Base-by-base conservation (phyloP, 2,797 vertebrate genomes). In the Macroramphosus scolopax region DNA sequence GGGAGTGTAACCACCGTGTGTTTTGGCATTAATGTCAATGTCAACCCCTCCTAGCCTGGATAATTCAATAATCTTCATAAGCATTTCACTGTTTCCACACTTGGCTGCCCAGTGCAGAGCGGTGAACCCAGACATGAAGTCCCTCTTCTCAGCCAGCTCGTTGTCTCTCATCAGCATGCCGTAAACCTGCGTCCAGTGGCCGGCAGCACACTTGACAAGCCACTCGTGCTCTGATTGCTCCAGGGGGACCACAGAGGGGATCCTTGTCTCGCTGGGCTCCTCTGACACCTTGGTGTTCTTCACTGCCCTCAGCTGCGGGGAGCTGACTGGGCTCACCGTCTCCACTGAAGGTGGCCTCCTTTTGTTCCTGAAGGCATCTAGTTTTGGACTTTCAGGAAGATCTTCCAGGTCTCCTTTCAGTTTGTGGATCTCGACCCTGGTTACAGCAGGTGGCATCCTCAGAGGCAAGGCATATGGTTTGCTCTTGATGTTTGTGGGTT, bases 21-120 rank as follows among this genome's bases (percentile, higher is more conserved):
- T 86, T 61, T 87, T 91, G 8, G 81, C 80, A 1, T 98, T 92
- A 30, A 98, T 49, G 12, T 98, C 86, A 1, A 95, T 1, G 0
- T 43, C 82, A 0, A 64, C 20, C 0, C 91, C 92, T 0, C 67
- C 82, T 1, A 79, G 48, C 43, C 57, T 81, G 0, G 92, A 88
- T 1, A 83, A 40, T 1, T 91, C 81, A 4, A 95, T 86, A 18
- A 97, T 86, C 30, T 82, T 91, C 1, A 67, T 58, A 24, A 93
- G 81, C 89, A 95, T 96, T 0, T 92, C 83, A 0, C 68, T 69
- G 83, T 94, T 91, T 1, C 95, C 96, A 0, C 73, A 88, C 70
- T 98, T 98, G 53, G 91, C 94, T 0, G 92, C 95, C 96, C 96
- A 98, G 63, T 99, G 96, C 26, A 98, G 75, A 2, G 91, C 94